Conservation (phyloP, 1,140 invertebrate genomes). For the Trichonephila inaurata region DNA sequence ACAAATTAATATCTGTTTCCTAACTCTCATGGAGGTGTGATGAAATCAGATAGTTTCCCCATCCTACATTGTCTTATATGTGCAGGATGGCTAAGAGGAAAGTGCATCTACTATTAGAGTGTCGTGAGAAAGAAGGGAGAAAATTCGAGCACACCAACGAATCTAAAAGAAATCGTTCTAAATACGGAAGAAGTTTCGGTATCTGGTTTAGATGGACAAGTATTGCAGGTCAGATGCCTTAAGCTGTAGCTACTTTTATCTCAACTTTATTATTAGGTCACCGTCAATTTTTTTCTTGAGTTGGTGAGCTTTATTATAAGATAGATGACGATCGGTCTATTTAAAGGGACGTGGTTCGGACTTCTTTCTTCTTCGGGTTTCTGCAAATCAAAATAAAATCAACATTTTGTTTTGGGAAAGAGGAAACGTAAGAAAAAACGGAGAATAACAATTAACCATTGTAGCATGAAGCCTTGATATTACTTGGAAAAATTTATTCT, state of each 20-base stretch:
- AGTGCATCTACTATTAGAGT: background rate
- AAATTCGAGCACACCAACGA: background rate
- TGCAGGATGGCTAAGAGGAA: background rate
- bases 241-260: conserved; percentile 45
- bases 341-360: background rate
- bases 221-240: background rate
- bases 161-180: conserved; percentile 19
- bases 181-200: background rate
- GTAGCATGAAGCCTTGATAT: too few species aligned
- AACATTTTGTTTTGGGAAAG: background rate
- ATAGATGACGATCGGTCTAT: conserved; percentile 13
- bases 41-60: conserved; percentile 1
- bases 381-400: background rate
- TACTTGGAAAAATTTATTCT: too few species aligned
- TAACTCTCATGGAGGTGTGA: background rate
- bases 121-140: conserved; percentile 6
- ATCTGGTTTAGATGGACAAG: conserved; percentile 23
- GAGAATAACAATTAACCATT: background rate
- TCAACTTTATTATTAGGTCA: conserved; percentile 19
- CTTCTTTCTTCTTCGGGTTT: background rate
- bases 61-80: background rate
- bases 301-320: background rate
- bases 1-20: background rate
- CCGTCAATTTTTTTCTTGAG: background rate
- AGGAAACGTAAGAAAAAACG: background rate